Evolutionary conservation across 2,113 vertebrate genomes (phyloP), one percentile per base, ranked within the genome.

Genomic region (Asarcornis scutulata): DNA sequence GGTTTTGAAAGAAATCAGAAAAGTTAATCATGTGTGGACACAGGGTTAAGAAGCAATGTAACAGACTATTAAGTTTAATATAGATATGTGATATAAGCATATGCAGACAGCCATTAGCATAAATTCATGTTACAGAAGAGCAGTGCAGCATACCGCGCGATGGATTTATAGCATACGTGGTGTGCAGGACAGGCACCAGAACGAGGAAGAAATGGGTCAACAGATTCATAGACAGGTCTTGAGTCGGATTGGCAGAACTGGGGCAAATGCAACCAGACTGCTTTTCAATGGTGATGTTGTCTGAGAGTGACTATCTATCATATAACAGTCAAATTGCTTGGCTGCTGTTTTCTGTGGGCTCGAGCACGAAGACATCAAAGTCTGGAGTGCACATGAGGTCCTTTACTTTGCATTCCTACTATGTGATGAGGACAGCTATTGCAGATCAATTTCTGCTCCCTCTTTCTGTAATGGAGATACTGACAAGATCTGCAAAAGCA

Each of bases 41-140:
- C 98, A 96, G 98, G 99, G 99, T 99, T 99, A 99, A 99, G 98
- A 99, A 99, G 99, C 99, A 99, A 99, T 99, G 99, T 99, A 99
- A 99, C 99, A 99, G 99, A 99, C 99, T 99, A 99, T 99, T 99
- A 99, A 99, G 99, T 99, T 99, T 99, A 99, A 99, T 99, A 99
- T 99, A 99, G 99, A 99, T 99, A 99, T 99, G 99, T 99, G 98
- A 98, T 99, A 99, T 99, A 99, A 99, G 99, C 99, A 99, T 99
- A 99, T 99, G 99, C 99, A 98, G 98, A 97, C 97, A 96, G 96
- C 98, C 98, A 99, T 99, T 99, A 99, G 99, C 99, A 99, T 99
- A 99, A 99, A 99, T 99, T 98, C 99, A 98, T 91, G 99, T 99
- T 99, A 98, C 99, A 99, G 98, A 98, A 98, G 98, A 99, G 97